Base-by-base conservation (phyloP, 2,888 invertebrate genomes). In the Polietes domitor region DNA sequence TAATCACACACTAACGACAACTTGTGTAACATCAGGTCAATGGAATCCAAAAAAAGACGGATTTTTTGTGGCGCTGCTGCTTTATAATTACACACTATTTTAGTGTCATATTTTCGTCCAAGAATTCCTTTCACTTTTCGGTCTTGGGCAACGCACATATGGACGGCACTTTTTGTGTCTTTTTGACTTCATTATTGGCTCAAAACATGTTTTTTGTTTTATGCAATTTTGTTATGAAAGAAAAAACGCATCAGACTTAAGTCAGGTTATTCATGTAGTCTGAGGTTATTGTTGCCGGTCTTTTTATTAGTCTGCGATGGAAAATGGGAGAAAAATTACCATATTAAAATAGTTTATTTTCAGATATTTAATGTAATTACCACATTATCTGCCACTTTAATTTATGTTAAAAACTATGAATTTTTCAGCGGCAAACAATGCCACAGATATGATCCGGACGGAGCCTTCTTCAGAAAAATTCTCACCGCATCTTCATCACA, bases 81-180 rank as follows among this genome's bases (percentile, higher is more conserved):
- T n/a, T 68, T 19, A 53, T 70, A 80, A 80, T 77, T 77, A 74
- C 43, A 71, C 65, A 70, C 24, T 3, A 21, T 83, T 77, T 80
- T 70, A 9, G 32, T 63, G 76, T 53, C 73, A 71, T 70, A 63
- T 74, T 74, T 77, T 73, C 72, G 58, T 24, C 19, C 53, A 9
- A 77, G 74, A 80, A 83, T 77, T 83, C 83, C 83, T 83, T 83
- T 83, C 83, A 80, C 83, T 80, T 83, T 83, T 82, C 12, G 65
- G 41, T 21, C 21, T 15, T 58, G 7, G 47, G 58, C 58, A 58
- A 26, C 58, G 24, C 58, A 58, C 24, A 55, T 12, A 21, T 58
- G 58, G 58, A 58, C 58, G 15, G 15, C 26, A 55, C 6, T 10
- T 55, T 7, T n/a, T n/a, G 15, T 9, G 19, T 53, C 50, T 50